These are phyloP conservation scores for Noctua fimbriata DNA, from an alignment of 2,888 invertebrate genomes.

Conservation along the genomic window DNA sequence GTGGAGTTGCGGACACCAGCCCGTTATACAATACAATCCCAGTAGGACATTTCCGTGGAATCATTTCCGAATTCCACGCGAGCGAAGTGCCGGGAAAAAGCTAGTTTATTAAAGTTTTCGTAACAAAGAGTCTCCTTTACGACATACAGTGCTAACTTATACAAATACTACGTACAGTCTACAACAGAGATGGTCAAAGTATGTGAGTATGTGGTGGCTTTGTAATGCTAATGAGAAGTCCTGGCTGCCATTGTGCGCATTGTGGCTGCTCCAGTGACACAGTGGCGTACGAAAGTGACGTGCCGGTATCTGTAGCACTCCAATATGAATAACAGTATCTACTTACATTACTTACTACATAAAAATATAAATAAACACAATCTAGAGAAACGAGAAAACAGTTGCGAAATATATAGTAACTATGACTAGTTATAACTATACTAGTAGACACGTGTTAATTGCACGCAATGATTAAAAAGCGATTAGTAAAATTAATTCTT, in stretches of 20 bases:
- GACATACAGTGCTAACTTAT: not conserved
- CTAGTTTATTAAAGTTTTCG: not conserved
- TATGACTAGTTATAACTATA: too few species aligned
- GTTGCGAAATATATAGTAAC: not conserved
- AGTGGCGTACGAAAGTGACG: constrained; percentile 42
- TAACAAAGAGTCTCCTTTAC: not conserved
- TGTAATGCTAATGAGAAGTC: constrained; percentile 64
- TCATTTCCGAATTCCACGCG: not conserved
- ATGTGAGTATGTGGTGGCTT: constrained; percentile 21
- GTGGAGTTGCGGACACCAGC: too few species aligned
- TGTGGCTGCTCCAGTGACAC: constrained; percentile 66
- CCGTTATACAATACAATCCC: too few species aligned
- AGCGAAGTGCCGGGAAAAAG: not conserved
- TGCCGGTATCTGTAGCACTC: constrained; percentile 15
- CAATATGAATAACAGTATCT: constrained; percentile 10
- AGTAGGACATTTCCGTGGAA: not conserved
- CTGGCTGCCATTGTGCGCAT: constrained; percentile 53
- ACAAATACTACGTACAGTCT: not conserved
- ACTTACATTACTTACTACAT: not conserved
- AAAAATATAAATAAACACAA: not conserved
- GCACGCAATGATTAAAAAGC: constrained; percentile 15
- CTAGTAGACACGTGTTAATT: too few species aligned
- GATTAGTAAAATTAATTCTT: not conserved
- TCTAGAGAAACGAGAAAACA: not conserved
- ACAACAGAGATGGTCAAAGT: not conserved